phyloP scores from a whole-genome alignment of 53 echinoderm and acorn worm genomes.

The Paelopatides confundens region DNA sequence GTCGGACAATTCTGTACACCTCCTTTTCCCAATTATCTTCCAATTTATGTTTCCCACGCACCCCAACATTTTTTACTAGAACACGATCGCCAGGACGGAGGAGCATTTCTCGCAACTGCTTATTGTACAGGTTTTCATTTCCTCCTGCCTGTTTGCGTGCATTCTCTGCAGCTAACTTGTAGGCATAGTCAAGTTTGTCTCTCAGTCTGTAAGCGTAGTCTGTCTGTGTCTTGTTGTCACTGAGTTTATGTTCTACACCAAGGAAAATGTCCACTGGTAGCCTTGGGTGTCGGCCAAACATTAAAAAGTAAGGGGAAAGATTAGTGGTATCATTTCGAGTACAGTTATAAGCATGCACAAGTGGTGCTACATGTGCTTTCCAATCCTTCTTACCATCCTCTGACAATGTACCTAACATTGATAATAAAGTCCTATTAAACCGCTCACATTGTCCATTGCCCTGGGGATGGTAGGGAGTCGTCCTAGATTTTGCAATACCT shows the following conservation, averaged over 20 bases:
- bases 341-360: conserved; percentile 39
- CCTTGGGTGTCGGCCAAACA: conserved; percentile 38
- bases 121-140: neutral
- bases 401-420: conserved; percentile 24
- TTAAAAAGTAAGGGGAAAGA: conserved; percentile 18
- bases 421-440: conserved; percentile 34
- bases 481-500: conserved; percentile 23
- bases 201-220: neutral
- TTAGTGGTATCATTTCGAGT: neutral
- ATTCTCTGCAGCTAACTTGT: conserved; percentile 19
- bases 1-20: conserved; percentile 1
- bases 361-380: conserved; percentile 46
- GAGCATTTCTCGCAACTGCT: conserved; percentile 28
- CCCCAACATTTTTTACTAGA: neutral
- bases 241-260: neutral
- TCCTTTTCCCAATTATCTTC: conserved; percentile 16
- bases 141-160: conserved; percentile 11
- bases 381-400: conserved; percentile 27
- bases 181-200: conserved; percentile 16
- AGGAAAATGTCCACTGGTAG: conserved; percentile 12
- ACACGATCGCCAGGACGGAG: conserved; percentile 17
- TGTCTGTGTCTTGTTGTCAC: neutral
- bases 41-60: conserved; percentile 22
- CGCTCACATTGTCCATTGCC: conserved; percentile 59
- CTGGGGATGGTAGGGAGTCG: conserved; percentile 52